These are phyloP conservation scores for Pluvialis apricaria DNA, from an alignment of 2,113 vertebrate genomes.

Conservation along the genomic window DNA sequence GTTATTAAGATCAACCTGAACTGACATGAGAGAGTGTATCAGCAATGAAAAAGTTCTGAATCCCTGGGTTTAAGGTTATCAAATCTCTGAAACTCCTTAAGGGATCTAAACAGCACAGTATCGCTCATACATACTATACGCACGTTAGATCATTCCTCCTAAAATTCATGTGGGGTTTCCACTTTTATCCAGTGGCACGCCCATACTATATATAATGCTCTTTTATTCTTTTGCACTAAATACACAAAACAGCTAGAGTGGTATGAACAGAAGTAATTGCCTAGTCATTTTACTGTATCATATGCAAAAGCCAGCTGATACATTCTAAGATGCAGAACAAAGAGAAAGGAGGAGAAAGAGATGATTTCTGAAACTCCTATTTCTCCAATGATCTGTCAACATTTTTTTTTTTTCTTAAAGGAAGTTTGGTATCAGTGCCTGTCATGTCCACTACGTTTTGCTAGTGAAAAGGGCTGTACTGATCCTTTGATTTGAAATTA, in stretches of 20 bases:
- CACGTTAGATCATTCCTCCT: background rate
- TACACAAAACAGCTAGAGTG: background rate
- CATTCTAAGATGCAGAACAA: conserved; percentile 2
- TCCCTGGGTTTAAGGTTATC: conserved; percentile 18
- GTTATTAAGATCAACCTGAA: background rate
- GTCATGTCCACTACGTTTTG: conserved; percentile 22
- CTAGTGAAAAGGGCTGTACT: background rate
- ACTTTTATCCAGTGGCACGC: background rate
- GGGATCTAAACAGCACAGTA: background rate
- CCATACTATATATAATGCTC: background rate
- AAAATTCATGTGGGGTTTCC: background rate
- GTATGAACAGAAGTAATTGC: background rate
- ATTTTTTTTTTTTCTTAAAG: background rate
- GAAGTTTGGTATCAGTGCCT: background rate
- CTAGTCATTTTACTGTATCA: background rate
- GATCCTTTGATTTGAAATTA: conserved; percentile 48
- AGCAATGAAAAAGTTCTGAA: conserved; percentile 9
- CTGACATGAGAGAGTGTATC: conserved; percentile 30
- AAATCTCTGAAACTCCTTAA: conserved; percentile 19
- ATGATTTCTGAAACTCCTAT: background rate
- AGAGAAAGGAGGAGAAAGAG: background rate
- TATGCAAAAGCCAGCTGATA: conserved; percentile 2
- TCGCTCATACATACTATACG: accelerated
- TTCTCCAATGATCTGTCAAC: conserved; percentile 7
- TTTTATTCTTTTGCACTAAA: background rate